A percentile compares a stretch with the other conserved stretches of the same genome.
phyloP scores from a whole-genome alignment of 2,113 vertebrate species.

The Mormyrus iriodes region DNA sequence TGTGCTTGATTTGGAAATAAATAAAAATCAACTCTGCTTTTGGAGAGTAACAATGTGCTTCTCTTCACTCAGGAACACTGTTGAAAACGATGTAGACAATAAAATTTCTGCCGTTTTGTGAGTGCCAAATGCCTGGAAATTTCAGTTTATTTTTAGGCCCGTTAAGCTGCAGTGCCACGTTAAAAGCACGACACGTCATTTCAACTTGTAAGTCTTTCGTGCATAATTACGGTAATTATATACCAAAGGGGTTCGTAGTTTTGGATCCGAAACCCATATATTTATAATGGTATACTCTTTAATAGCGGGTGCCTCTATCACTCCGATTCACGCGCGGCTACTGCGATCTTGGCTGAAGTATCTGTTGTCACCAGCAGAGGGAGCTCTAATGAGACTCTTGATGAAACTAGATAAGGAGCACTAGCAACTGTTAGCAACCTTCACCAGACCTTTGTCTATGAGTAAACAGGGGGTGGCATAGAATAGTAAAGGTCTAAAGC shows the following conservation, averaged over 20 bases:
- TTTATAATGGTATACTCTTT: neutral
- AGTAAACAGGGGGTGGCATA: neutral
- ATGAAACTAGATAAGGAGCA: neutral
- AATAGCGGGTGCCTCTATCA: neutral
- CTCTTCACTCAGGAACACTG: slow-evolving; percentile 5
- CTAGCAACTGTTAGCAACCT: too few relatives aligned
- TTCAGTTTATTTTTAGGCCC: neutral
- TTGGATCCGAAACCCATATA: neutral
- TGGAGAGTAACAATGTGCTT: slow-evolving; percentile 17
- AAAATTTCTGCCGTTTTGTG: neutral
- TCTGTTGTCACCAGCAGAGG: slow-evolving; percentile 16
- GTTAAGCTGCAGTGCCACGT: neutral
- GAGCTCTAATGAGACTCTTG: slow-evolving; percentile 18
- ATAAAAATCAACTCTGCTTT: slow-evolving; percentile 16
- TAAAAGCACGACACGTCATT: neutral
- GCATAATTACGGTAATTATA: slow-evolving; percentile 11
- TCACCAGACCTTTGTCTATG: neutral
- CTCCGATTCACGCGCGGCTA: neutral
- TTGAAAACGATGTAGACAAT: slow-evolving; percentile 23
- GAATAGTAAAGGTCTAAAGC: neutral
- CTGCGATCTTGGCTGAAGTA: neutral
- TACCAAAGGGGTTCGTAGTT: neutral
- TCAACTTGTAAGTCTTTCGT: neutral
- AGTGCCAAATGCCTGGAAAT: slow-evolving; percentile 6
- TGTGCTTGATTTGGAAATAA: slow-evolving; percentile 15